Evolutionary conservation across 2,797 vertebrate genomes (phyloP).

Genomic region (Melopsittacus undulatus): DNA sequence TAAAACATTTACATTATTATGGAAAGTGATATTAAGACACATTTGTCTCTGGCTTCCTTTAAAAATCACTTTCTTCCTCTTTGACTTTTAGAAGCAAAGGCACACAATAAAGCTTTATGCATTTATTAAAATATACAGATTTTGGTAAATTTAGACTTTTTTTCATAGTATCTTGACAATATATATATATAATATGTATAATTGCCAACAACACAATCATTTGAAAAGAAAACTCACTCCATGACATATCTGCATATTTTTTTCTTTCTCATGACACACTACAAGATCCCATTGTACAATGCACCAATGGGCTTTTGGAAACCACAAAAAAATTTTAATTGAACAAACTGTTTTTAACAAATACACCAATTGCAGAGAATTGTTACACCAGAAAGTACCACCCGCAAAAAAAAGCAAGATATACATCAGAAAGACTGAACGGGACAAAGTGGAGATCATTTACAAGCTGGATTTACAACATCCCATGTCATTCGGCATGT

Average conservation of each 20-base stretch:
- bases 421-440: constrained; percentile 82
- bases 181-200: constrained; percentile 57
- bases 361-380: constrained; percentile 82
- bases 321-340: constrained; percentile 68
- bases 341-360: constrained; percentile 75
- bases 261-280: constrained; percentile 86
- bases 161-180: constrained; percentile 67
- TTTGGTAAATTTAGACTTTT: constrained; percentile 80
- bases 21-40: constrained; percentile 59
- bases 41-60: constrained; percentile 57
- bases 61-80: constrained; percentile 40
- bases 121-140: constrained; percentile 88
- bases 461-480: constrained; percentile 82
- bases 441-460: constrained; percentile 78
- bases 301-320: constrained; percentile 85
- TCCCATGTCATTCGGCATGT: constrained; percentile 38
- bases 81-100: constrained; percentile 74
- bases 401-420: constrained; percentile 66
- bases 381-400: constrained; percentile 83
- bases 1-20: constrained; percentile 59
- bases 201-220: constrained; percentile 74
- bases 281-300: constrained; percentile 90
- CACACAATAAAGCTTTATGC: constrained; percentile 83
- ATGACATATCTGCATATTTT: constrained; percentile 86
- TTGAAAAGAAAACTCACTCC: constrained; percentile 81